Evolutionary conservation across 2,888 invertebrate species (phyloP).

Genomic region (Ormyrus nitidulus): DNA sequence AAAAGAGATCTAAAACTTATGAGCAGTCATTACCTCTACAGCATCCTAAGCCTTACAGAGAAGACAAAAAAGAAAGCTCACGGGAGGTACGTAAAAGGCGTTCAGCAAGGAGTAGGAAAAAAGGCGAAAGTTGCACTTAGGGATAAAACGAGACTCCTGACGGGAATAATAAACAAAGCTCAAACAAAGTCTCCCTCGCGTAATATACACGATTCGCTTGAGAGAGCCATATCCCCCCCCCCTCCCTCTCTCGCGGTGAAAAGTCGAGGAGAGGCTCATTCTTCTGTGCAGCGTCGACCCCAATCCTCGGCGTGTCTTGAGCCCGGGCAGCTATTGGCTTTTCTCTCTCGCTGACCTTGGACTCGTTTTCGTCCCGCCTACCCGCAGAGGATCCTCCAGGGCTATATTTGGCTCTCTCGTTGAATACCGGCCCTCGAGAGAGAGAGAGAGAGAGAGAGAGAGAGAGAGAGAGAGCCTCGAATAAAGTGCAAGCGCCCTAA

Average conservation of each 20-base stretch:
- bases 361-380: constrained; percentile 58
- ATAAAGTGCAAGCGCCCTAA: constrained; percentile 58
- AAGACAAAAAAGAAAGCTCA: not conserved
- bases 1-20: not conserved
- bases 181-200: constrained; percentile 3
- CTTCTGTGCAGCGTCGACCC: constrained; percentile 48
- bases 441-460: constrained; percentile 20
- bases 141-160: constrained; percentile 18
- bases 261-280: not conserved
- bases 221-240: not conserved
- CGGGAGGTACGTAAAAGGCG: not conserved
- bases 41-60: not conserved
- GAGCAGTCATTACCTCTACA: constrained; percentile 8
- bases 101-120: not conserved
- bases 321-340: not conserved
- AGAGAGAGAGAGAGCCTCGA: constrained; percentile 55
- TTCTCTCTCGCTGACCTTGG: constrained; percentile 65
- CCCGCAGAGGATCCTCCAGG: constrained; percentile 32
- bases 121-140: constrained; percentile 20
- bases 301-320: constrained; percentile 56
- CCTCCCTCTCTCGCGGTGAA: not conserved
- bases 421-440: constrained; percentile 53
- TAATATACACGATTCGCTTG: constrained; percentile 8
- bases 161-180: constrained; percentile 38
- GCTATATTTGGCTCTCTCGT: constrained; percentile 63